phyloP scores from a whole-genome alignment of 2,888 invertebrate genomes.

The Pterostichus madidus region DNA sequence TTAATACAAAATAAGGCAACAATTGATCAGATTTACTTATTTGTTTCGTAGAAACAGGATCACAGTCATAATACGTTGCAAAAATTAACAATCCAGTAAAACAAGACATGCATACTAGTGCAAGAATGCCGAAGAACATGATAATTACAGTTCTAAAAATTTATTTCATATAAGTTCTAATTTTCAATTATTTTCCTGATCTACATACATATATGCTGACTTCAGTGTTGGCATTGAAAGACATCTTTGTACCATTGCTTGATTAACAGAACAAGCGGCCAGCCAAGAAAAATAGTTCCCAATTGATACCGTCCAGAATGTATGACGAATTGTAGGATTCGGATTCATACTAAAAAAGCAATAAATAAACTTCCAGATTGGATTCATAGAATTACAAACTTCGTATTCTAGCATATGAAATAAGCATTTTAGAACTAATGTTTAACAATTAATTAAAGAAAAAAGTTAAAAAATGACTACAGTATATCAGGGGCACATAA shows the following conservation, averaged over 20 bases:
- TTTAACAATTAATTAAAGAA: too few species aligned
- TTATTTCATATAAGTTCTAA: slow-evolving; percentile 26
- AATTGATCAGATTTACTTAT: slow-evolving; percentile 87
- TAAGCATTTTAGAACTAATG: too few species aligned
- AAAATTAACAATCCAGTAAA: slow-evolving; percentile 93
- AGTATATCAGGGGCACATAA: too few species aligned
- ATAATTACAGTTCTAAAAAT: slow-evolving; percentile 85
- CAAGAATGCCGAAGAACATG: slow-evolving; percentile 87
- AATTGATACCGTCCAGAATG: slow-evolving; percentile 88
- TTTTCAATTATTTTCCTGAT: not conserved
- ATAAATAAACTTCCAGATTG: slow-evolving; percentile 17
- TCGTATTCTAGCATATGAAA: too few species aligned
- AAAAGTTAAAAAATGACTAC: too few species aligned
- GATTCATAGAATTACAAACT: too few species aligned
- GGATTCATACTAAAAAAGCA: slow-evolving; percentile 82
- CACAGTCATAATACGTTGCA: slow-evolving; percentile 90
- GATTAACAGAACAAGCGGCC: slow-evolving; percentile 90
- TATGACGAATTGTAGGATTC: slow-evolving; percentile 88
- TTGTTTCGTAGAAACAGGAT: slow-evolving; percentile 88
- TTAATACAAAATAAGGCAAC: slow-evolving; percentile 91
- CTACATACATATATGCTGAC: slow-evolving; percentile 85
- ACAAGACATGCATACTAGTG: slow-evolving; percentile 88
- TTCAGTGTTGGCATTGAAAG: slow-evolving; percentile 86
- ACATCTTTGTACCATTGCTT: slow-evolving; percentile 92
- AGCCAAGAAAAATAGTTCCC: slow-evolving; percentile 91